Evolutionary conservation across 2,888 invertebrate species (phyloP), one percentile per base, ranked within the genome.

Genomic region (Papilio demoleus): DNA sequence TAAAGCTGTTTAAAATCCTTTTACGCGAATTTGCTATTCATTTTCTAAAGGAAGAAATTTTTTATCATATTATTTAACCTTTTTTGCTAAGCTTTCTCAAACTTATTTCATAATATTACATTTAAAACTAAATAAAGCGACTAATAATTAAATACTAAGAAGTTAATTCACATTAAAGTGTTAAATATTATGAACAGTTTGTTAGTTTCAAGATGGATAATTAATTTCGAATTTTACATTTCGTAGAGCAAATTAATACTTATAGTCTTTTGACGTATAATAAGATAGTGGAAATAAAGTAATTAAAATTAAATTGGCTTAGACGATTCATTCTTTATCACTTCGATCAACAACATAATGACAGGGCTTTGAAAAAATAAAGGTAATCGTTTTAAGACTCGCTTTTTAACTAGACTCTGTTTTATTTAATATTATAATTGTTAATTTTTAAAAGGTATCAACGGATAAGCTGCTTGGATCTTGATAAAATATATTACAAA

Each of bases 261-360:
- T n/a, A 56, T 34, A 34, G 53, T 56, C 42, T 42, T 42, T 65
- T 65, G 65, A 58, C 56, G 36, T 65, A 19, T 58, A 65, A 64
- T 53, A 53, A 31, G 31, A n/a, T 42, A 65, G n/a, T 42, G 19
- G 22, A 58, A 58, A 38, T 56, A 17, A 27, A 27, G 27, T 14
- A 31, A 58, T 58, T 65, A 19, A 34, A 42, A 58, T 65, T 58
- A 56, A 58, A 40, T 56, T 56, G 56, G 6, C 14, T 58, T 9
- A 42, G 27, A 24, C 27, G 19, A 19, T 31, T 38, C 8, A 53
- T 24, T 22, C n/a, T 56, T 63, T 47, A 53, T 24, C n/a, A 53
- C 14, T 27, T 19, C 9, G 14, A 27, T 27, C 12, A 42, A 14
- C 42, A 42, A 42, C 6, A 42, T 14, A 42, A 0, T 17, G 14